Evolutionary conservation across 2,888 invertebrate species (phyloP).

Genomic region (Adineta ricciae): DNA sequence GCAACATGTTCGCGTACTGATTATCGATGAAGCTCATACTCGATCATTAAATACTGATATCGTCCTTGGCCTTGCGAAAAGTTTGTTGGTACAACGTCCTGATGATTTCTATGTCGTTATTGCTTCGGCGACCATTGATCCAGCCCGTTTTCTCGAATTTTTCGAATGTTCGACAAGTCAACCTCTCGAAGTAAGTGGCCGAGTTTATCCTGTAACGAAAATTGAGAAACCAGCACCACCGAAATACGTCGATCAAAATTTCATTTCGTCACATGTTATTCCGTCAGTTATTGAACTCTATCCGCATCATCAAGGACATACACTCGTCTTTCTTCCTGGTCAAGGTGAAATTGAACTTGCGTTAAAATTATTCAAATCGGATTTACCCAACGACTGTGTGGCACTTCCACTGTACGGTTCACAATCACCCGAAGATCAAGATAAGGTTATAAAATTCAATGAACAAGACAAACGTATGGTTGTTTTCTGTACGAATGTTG

Average conservation of each 20-base stretch:
- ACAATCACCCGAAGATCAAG: slow-evolving; percentile 4
- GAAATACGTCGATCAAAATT: not conserved
- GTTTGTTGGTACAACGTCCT: slow-evolving; percentile 60
- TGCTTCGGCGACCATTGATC: slow-evolving; percentile 89
- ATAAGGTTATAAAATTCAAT: not conserved
- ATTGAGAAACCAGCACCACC: not conserved
- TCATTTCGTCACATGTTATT: not conserved
- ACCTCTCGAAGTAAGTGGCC: not conserved
- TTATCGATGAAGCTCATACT: slow-evolving; percentile 90
- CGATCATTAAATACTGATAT: slow-evolving; percentile 83
- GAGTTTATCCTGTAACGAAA: not conserved
- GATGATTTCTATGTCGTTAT: slow-evolving; percentile 71
- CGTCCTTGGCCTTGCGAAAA: slow-evolving; percentile 79
- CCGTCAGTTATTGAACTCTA: not conserved
- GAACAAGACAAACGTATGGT: not conserved
- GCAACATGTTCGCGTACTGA: slow-evolving; percentile 69
- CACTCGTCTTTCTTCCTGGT: not conserved
- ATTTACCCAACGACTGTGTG: not conserved
- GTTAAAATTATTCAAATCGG: not conserved
- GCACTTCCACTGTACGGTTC: not conserved
- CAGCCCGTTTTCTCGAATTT: slow-evolving; percentile 44
- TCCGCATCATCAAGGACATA: not conserved
- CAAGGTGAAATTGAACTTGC: not conserved
- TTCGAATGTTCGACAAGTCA: not conserved
- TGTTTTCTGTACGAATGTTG: not conserved